Evolutionary conservation across 1,140 invertebrate species (phyloP).

Genomic region (Gonioctena quinquepunctata): DNA sequence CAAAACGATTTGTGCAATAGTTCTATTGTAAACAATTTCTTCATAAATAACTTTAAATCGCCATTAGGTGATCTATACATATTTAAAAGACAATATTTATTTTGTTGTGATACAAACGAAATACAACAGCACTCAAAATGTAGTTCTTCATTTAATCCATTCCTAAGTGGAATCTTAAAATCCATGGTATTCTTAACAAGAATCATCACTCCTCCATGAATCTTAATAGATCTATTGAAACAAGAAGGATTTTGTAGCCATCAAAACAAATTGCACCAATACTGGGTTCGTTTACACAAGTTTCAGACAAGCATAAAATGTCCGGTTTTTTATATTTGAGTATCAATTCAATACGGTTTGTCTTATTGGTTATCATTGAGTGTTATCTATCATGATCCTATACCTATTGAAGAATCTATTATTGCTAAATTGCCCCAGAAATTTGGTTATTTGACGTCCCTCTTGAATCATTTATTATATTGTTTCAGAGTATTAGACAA

Average conservation of each 20-base stretch:
- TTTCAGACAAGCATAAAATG: not conserved
- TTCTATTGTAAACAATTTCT: too few species aligned
- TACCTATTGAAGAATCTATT: not conserved
- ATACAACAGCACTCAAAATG: not conserved
- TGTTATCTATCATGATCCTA: not conserved
- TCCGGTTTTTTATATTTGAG: not conserved
- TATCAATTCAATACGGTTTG: not conserved
- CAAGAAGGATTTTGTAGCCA: not conserved
- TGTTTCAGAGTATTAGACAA: too few species aligned
- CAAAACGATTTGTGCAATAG: too few species aligned
- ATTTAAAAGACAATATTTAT: too few species aligned
- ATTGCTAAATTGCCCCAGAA: not conserved
- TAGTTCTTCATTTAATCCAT: not conserved
- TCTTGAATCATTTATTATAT: too few species aligned
- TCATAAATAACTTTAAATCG: too few species aligned
- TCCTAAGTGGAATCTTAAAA: not conserved
- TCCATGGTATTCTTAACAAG: not conserved
- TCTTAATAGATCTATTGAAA: constrained; percentile 1
- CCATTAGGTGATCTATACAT: not conserved
- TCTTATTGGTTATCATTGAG: constrained; percentile 4
- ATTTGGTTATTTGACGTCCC: too few species aligned
- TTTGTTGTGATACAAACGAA: not conserved
- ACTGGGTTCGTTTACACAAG: not conserved
- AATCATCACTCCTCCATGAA: not conserved
- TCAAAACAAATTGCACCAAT: not conserved